phyloP scores from a whole-genome alignment of 2,113 vertebrate species.

The Leptosomus discolor region DNA sequence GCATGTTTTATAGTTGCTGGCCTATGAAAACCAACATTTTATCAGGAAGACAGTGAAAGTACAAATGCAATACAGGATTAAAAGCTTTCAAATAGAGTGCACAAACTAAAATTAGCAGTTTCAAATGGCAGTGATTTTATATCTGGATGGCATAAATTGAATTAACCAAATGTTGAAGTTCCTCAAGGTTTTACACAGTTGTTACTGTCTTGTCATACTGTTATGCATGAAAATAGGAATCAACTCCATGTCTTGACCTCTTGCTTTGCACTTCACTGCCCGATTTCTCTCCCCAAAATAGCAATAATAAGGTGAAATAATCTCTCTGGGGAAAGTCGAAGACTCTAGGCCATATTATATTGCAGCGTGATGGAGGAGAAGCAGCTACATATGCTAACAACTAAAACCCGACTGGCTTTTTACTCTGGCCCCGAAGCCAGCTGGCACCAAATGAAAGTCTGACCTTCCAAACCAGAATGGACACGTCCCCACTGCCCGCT shows the following conservation, averaged over 20 bases:
- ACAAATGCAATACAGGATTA: not conserved
- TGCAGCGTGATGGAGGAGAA: not conserved
- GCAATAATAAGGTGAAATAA: not conserved
- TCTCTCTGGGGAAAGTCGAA: not conserved
- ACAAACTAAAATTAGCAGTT: not conserved
- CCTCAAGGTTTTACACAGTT: not conserved
- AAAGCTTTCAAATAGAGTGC: not conserved
- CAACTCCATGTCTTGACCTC: not conserved
- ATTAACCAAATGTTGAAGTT: not conserved
- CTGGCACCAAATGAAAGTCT: not conserved
- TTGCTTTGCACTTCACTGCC: not conserved
- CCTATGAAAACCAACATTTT: not conserved
- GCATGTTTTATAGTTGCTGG: not conserved
- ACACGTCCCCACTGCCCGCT: fast-evolving
- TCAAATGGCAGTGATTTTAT: not conserved
- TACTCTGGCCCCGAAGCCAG: not conserved
- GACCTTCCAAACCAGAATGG: not conserved
- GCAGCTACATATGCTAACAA: not conserved
- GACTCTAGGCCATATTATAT: not conserved
- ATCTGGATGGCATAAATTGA: not conserved
- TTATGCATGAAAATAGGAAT: not conserved
- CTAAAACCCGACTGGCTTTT: not conserved
- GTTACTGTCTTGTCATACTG: not conserved
- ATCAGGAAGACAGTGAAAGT: not conserved
- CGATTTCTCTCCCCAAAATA: not conserved